Conservation (phyloP, 2,888 invertebrate species). For the Salticus scenicus region DNA sequence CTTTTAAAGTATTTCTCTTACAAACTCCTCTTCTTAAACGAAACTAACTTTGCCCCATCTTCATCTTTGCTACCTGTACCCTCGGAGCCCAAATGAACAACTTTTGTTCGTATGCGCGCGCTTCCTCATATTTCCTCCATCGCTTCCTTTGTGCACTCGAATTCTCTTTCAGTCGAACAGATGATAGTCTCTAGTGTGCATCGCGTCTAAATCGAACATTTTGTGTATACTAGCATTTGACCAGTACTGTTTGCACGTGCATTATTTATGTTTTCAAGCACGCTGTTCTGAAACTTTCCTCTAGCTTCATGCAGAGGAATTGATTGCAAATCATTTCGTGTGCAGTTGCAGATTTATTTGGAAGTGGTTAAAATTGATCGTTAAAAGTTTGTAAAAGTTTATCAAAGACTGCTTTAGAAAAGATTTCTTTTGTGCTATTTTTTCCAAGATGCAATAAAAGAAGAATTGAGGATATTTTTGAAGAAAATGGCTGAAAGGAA, state of each 20-base stretch:
- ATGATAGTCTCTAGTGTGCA: neutral
- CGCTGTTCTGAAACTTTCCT: neutral
- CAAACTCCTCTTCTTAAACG: too few relatives aligned
- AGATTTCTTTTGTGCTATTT: too few relatives aligned
- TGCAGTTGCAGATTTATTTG: too few relatives aligned
- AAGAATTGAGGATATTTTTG: neutral
- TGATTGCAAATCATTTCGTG: too few relatives aligned
- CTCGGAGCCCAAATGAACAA: slow-evolving; percentile 5
- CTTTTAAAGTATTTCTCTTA: too few relatives aligned
- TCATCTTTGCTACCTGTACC: slow-evolving; percentile 11
- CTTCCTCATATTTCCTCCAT: neutral
- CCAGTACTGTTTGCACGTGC: neutral
- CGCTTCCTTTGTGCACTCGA: neutral
- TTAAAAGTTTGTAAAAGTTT: neutral
- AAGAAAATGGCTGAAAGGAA: neutral
- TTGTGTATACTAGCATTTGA: neutral
- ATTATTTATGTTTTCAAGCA: neutral
- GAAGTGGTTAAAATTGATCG: too few relatives aligned
- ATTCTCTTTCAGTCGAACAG: neutral
- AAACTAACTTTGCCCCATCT: neutral
- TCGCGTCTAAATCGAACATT: neutral
- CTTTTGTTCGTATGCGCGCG: neutral
- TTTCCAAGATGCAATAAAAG: neutral
- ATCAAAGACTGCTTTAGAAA: too few relatives aligned
- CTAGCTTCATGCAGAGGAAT: too few relatives aligned